phyloP scores from a whole-genome alignment of 2,113 vertebrate species.

The Fregata magnificens region DNA sequence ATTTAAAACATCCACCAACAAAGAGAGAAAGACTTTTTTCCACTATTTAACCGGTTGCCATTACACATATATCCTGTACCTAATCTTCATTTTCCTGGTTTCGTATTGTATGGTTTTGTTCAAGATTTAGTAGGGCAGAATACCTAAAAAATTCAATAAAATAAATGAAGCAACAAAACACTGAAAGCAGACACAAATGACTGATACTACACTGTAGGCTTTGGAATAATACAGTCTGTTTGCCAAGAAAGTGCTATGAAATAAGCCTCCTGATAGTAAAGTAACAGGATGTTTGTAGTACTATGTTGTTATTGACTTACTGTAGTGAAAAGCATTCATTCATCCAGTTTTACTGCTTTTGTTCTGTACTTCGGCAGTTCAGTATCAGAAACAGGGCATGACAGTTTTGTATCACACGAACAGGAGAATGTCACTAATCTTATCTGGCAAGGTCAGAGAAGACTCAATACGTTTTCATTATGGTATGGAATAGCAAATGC shows the following conservation, averaged over 20 bases:
- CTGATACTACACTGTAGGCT: not conserved
- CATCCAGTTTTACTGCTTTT: not conserved
- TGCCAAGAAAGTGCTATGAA: not conserved
- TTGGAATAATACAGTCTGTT: not conserved
- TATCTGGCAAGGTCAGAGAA: not conserved
- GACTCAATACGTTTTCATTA: not conserved
- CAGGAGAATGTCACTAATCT: not conserved
- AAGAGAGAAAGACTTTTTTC: not conserved
- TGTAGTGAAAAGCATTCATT: not conserved
- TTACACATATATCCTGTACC: not conserved
- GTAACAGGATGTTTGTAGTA: not conserved
- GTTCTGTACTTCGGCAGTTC: not conserved
- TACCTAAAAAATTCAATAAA: not conserved
- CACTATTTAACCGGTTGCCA: not conserved
- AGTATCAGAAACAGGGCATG: not conserved
- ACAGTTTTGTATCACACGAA: not conserved
- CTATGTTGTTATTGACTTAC: not conserved
- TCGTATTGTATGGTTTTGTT: not conserved
- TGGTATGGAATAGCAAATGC: not conserved
- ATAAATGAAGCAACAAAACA: not conserved
- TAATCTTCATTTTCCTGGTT: not conserved
- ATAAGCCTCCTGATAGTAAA: not conserved
- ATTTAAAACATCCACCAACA: not conserved
- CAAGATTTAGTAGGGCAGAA: not conserved
- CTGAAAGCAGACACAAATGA: not conserved